A percentile compares a stretch with the other conserved stretches of the same genome.
These are phyloP conservation scores for Exaiptasia diaphana DNA, from an alignment of 64 coral and sea anemone genomes.

Conservation along the genomic window DNA sequence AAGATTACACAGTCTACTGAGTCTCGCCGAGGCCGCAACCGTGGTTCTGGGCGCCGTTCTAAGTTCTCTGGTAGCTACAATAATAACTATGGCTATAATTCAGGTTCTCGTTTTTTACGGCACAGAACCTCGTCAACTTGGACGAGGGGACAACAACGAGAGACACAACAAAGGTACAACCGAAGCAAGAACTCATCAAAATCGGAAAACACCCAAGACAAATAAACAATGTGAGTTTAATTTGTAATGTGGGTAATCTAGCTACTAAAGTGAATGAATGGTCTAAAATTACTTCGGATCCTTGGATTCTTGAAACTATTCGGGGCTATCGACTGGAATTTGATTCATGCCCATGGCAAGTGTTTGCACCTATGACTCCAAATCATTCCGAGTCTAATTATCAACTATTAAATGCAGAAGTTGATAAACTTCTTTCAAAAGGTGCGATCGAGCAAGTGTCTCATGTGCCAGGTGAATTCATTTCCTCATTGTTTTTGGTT, in stretches of 20 bases:
- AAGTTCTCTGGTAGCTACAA: background rate
- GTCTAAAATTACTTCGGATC: slow-evolving; percentile 35
- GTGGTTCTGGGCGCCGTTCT: too few relatives aligned
- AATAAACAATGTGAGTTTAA: slow-evolving; percentile 27
- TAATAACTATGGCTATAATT: background rate
- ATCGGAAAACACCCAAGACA: background rate
- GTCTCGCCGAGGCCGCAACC: background rate
- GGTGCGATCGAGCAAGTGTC: background rate
- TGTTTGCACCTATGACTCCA: too few relatives aligned
- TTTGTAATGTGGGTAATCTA: background rate
- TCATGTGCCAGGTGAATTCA: background rate
- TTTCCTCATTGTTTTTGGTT: slow-evolving; percentile 11
- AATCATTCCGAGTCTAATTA: slow-evolving; percentile 11
- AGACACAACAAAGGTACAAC: background rate
- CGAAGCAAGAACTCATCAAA: background rate
- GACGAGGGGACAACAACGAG: background rate
- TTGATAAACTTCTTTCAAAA: slow-evolving; percentile 24
- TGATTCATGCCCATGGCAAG: background rate
- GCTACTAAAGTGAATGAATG: slow-evolving; percentile 1
- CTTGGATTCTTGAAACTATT: slow-evolving; percentile 26
- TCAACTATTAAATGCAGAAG: slow-evolving; percentile 1
- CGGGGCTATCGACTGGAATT: slow-evolving; percentile 2
- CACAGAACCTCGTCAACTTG: background rate
- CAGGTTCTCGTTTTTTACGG: slow-evolving; percentile 1
- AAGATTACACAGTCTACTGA: background rate